Conservation (phyloP, 1,140 invertebrate species). For the Trichomalopsis sarcophagae region DNA sequence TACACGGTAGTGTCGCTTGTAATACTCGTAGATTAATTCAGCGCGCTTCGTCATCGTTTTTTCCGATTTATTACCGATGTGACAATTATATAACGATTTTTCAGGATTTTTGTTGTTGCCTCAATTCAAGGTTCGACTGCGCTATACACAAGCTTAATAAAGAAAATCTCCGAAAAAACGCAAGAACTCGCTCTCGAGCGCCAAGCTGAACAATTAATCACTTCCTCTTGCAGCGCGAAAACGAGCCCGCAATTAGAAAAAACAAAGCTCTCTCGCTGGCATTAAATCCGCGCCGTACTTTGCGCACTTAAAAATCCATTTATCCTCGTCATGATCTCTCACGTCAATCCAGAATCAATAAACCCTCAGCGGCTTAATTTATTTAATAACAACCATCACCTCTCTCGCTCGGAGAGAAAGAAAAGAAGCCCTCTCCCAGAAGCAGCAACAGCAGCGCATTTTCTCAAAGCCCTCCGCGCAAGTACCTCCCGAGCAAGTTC, state of each 20-base stretch:
- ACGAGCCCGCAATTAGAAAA: not conserved
- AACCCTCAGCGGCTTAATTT: conserved; percentile 27
- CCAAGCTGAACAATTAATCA: not conserved
- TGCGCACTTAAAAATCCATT: conserved; percentile 37
- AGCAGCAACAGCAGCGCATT: not conserved
- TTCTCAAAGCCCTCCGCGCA: conserved; percentile 13
- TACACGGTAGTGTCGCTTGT: conserved; percentile 28
- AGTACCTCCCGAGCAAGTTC: not conserved
- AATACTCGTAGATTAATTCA: conserved; percentile 41
- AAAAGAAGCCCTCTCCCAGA: not conserved
- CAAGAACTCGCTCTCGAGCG: no score
- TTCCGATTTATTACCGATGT: not conserved
- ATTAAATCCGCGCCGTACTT: conserved; percentile 19
- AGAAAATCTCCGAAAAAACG: no score
- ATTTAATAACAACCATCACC: conserved; percentile 43
- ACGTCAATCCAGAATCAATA: conserved; percentile 44
- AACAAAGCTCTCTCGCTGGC: not conserved
- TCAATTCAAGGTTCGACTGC: not conserved
- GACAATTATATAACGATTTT: conserved; percentile 7
- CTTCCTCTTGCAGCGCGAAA: not conserved
- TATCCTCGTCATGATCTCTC: conserved; percentile 34
- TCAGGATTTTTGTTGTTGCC: not conserved
- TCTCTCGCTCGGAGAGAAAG: not conserved
- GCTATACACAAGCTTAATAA: no score
- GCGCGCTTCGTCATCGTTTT: not conserved